Evolutionary conservation across 2,797 vertebrate species (phyloP), one percentile per base, ranked within the genome.

Genomic region (Acomys russatus): DNA sequence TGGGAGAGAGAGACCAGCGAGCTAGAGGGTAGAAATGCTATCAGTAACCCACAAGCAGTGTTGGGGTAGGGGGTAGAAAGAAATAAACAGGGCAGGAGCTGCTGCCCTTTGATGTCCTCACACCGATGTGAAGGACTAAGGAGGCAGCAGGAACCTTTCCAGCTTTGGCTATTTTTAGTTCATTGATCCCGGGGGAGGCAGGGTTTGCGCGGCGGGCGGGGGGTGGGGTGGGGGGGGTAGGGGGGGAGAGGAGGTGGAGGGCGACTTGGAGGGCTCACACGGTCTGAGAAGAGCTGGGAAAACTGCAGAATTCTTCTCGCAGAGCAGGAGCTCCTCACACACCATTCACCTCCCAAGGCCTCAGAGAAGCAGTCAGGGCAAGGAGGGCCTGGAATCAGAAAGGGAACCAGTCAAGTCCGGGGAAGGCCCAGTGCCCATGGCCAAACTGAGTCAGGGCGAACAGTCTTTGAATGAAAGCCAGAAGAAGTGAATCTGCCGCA

Each of bases 91-190:
- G 0, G 0, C 94, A 12, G 35, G 54, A 0, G 77, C 93, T 88
- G 88, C 87, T 95, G 95, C 94, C 96, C 93, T 95, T 96, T 92
- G 92, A 92, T 94, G 96, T 96, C 97, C 94, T 20, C 94, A 88
- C 2, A 14, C 1, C 2, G 20, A 97, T 95, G 89, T 82, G 94
- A 96, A 91, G 20, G 54, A 80, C 97, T 93, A 33, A 92, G 97
- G 97, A 96, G 49, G 79, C 59, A 0, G 92, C 5, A 56, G 96
- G 97, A 90, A 80, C 95, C 56, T 71, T 95, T 98, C 98, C 98
- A 97, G 98, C 97, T 97, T 20, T 3, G 54, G 96, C 97, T 98
- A 98, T 98, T 98, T 98, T 98, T 98, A 98, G 98, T 97, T 23
- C 9, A 94, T 89, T 94, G 95, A 98, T 98, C 98, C 97, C 98